These are phyloP conservation scores for Drosophila mauritiana DNA, from an alignment of 1,140 invertebrate genomes.

Conservation along the genomic window DNA sequence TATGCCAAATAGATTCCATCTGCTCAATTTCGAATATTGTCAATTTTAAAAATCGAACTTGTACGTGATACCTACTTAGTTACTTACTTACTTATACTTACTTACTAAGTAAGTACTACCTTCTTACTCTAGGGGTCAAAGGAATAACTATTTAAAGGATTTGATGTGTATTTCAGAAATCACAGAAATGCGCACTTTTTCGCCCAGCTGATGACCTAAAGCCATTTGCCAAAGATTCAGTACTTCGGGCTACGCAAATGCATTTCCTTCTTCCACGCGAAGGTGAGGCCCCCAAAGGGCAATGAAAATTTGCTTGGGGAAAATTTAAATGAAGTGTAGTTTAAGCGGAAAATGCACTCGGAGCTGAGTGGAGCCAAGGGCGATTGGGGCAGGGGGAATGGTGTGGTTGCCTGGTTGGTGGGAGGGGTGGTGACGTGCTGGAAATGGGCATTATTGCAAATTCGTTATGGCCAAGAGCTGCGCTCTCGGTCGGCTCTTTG, in stretches of 20 bases:
- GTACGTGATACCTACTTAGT: too few species aligned
- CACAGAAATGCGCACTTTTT: slow-evolving; percentile 24
- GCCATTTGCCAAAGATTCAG: slow-evolving; percentile 59
- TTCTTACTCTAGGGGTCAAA: too few species aligned
- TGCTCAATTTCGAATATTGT: too few species aligned
- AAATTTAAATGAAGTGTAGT: slow-evolving; percentile 79
- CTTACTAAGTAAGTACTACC: too few species aligned
- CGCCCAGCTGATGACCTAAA: slow-evolving; percentile 39
- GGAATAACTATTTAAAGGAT: too few species aligned
- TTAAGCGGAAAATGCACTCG: slow-evolving; percentile 76
- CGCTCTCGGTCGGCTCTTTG: slow-evolving; percentile 29
- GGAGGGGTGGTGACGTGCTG: slow-evolving; percentile 14
- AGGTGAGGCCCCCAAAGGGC: slow-evolving; percentile 57
- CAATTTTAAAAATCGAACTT: too few species aligned
- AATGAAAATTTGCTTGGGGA: slow-evolving; percentile 53
- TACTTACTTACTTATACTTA: too few species aligned
- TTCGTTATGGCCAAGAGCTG: slow-evolving; percentile 66
- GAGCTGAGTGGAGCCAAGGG: slow-evolving; percentile 28
- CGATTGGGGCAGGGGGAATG: not conserved
- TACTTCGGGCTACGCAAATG: slow-evolving; percentile 48
- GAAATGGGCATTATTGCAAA: slow-evolving; percentile 77
- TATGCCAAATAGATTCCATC: too few species aligned
- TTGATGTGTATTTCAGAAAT: not conserved
- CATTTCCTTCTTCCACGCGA: slow-evolving; percentile 59
- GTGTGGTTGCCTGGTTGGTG: not conserved